phyloP scores from a whole-genome alignment of 2,797 vertebrate species.

The Rhodeus uyekii region DNA sequence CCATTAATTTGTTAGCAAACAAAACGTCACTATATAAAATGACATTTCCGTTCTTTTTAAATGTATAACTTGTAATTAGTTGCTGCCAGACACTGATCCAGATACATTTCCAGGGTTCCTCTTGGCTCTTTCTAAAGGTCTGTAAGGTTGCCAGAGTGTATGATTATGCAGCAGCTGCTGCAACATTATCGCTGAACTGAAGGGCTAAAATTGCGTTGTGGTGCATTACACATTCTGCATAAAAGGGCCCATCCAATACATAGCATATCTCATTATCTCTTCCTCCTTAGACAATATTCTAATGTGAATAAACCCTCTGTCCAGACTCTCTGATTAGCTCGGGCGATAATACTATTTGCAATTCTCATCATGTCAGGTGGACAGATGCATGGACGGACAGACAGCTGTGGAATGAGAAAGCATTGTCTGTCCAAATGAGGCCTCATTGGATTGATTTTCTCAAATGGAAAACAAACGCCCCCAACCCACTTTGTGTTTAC shows the following conservation, averaged over 20 bases:
- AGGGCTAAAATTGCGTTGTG: constrained; percentile 29
- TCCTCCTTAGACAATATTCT: constrained; percentile 45
- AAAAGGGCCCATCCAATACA: constrained; percentile 25
- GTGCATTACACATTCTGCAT: constrained; percentile 24
- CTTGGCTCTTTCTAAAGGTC: constrained; percentile 42
- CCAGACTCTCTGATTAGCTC: constrained; percentile 40
- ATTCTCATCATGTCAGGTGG: constrained; percentile 27
- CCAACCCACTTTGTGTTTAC: constrained; percentile 43
- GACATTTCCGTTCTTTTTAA: too few species aligned
- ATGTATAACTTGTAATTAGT: background rate
- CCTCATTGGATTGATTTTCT: constrained; percentile 57
- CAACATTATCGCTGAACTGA: constrained; percentile 27
- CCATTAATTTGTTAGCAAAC: background rate
- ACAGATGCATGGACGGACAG: constrained; percentile 27
- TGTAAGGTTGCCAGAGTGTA: constrained; percentile 50
- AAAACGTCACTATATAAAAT: background rate
- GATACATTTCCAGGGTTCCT: constrained; percentile 27
- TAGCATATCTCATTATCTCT: constrained; percentile 44
- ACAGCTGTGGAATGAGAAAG: constrained; percentile 36
- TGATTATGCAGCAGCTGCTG: constrained; percentile 55
- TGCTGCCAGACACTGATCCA: background rate
- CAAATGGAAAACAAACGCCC: constrained; percentile 55
- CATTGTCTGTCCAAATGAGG: constrained; percentile 46
- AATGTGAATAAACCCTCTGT: constrained; percentile 16
- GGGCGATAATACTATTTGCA: constrained; percentile 38